These are phyloP conservation scores for Nicator chloris DNA, from an alignment of 2,113 vertebrate species.

Conservation along the genomic window DNA sequence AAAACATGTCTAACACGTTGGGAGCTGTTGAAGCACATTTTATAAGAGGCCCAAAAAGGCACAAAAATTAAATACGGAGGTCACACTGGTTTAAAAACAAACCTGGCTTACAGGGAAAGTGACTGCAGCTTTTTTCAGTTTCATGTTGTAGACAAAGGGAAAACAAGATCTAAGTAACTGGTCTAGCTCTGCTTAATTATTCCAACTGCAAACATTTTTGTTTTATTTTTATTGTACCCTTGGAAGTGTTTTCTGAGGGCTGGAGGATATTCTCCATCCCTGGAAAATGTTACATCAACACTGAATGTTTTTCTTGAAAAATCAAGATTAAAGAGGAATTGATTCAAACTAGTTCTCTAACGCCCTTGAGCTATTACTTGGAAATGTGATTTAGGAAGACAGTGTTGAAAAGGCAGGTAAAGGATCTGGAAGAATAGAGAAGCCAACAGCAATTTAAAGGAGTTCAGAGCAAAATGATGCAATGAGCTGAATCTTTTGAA, in stretches of 20 bases:
- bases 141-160: background rate
- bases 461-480: background rate
- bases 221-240: background rate
- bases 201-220: background rate
- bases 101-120: background rate
- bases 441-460: background rate
- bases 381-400: background rate
- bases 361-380: background rate
- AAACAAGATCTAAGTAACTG: background rate
- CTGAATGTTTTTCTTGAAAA: background rate
- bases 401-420: background rate
- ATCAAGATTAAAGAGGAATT: background rate
- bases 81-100: background rate
- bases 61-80: constrained; percentile 4
- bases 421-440: background rate
- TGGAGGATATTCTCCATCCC: background rate
- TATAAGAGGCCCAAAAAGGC: background rate
- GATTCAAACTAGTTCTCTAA: background rate
- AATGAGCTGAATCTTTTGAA: background rate
- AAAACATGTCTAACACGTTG: background rate
- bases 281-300: background rate
- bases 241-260: background rate
- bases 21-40: constrained; percentile 12
- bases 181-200: background rate
- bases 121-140: background rate